Evolutionary conservation across 2,113 vertebrate genomes (phyloP), one percentile per base, ranked within the genome.

Genomic region (Collichthys lucidus): DNA sequence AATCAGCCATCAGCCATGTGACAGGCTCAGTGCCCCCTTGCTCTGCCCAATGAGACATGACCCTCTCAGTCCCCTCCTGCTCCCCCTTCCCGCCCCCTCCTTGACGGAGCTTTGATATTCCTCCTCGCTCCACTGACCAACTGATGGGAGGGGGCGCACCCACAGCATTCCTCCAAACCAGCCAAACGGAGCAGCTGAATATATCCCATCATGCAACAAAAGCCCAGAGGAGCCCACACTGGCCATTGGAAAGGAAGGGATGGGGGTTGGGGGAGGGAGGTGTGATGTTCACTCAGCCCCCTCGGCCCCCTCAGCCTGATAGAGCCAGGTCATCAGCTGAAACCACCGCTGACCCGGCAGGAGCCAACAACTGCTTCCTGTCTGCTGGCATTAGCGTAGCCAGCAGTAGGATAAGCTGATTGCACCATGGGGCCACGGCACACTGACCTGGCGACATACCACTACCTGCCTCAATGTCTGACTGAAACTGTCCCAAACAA

Each of bases 121-220:
- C 93, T 94, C 95, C 93, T 90, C 94, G 96, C 97, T 97, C 93
- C 95, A 94, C 86, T 74, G 90, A 93, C 94, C 95, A 90, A 93
- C 93, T 93, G 94, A 96, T 91, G 91, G 91, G 90, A 81, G 84
- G 87, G 85, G 84, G 87, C 66, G 91, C 92, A 94, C 94, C 88
- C 78, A 84, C 92, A 96, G 95, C 96, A 97, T 97, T 98, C 97
- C 96, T 95, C 86, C 88, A 94, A 96, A 95, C 87, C 95, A 96
- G 85, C 94, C 93, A 91, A 82, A 96, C 74, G 94, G 94, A 95
- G 95, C 94, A 91, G 83, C 85, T 86, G 89, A 94, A 87, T 92
- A 87, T 92, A 95, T 90, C 90, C 93, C 94, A 92, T 93, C 80
- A 91, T 94, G 92, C 89, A 93, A 92, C 79, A 84, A 72, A 90